Percentiles rank a stretch among this genome's conserved stretches.
Evolutionary conservation across 2,113 vertebrate species (phyloP).

Genomic region (Ariopsis seemanni): DNA sequence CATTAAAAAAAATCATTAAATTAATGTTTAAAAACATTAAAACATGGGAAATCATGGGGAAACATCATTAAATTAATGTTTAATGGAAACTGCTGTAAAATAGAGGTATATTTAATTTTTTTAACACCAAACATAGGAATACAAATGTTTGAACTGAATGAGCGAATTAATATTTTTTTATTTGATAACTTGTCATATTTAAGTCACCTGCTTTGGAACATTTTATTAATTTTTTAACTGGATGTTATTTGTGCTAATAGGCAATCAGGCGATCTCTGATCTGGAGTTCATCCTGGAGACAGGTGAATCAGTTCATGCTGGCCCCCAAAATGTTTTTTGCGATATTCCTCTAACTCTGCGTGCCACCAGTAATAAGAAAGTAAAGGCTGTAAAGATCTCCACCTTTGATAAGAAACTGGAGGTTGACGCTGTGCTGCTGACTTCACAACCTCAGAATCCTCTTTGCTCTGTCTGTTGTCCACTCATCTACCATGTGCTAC

Average conservation of each 20-base stretch:
- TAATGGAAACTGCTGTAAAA: neutral
- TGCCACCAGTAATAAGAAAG: slow-evolving; percentile 74
- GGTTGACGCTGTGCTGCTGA: slow-evolving; percentile 87
- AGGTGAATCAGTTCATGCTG: slow-evolving; percentile 78
- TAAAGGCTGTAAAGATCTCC: slow-evolving; percentile 82
- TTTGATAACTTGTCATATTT: neutral
- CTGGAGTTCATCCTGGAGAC: slow-evolving; percentile 82
- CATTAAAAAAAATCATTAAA: neutral
- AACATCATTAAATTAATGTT: neutral
- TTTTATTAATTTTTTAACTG: neutral
- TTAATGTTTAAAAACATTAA: too few relatives aligned
- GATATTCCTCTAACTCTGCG: slow-evolving; percentile 87
- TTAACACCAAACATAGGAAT: neutral
- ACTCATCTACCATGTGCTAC: slow-evolving; percentile 78
- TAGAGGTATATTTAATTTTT: too few relatives aligned
- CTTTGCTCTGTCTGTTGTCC: slow-evolving; percentile 82
- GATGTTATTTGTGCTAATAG: slow-evolving; percentile 39
- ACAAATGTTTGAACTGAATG: neutral
- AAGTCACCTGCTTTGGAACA: neutral
- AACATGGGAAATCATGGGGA: too few relatives aligned
- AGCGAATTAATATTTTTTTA: neutral
- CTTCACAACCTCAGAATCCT: slow-evolving; percentile 76
- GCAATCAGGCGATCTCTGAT: slow-evolving; percentile 76
- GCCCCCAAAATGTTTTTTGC: slow-evolving; percentile 85
- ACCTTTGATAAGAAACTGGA: slow-evolving; percentile 94